Evolutionary conservation across 2,797 vertebrate species (phyloP).

Genomic region (Hippopotamyrus pictus): DNA sequence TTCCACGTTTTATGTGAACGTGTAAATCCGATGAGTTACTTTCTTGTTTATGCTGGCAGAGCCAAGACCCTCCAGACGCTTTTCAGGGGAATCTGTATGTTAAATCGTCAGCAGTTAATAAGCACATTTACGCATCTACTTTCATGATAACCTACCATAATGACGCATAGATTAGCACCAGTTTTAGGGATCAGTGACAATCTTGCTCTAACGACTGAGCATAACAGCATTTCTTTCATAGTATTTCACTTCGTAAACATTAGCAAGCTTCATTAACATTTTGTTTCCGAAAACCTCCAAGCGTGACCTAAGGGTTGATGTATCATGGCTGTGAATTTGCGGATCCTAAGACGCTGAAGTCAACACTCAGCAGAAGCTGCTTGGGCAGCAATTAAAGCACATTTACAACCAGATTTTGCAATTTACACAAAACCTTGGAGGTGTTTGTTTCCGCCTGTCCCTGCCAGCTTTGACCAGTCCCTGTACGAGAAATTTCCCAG

Average conservation of each 20-base stretch:
- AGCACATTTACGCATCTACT: background rate
- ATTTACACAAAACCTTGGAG: background rate
- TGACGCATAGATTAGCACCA: background rate
- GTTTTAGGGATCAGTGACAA: background rate
- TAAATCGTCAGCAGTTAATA: background rate
- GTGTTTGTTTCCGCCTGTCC: background rate
- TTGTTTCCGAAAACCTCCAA: background rate
- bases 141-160: background rate
- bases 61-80: background rate
- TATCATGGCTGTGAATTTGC: background rate
- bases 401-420: background rate
- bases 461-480: background rate
- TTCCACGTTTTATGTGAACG: background rate
- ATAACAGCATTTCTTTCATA: background rate
- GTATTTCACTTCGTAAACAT: background rate
- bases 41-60: background rate
- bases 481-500: background rate
- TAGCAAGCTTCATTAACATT: background rate
- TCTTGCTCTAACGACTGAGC: background rate
- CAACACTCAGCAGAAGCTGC: background rate
- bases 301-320: background rate
- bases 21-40: background rate
- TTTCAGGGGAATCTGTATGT: background rate
- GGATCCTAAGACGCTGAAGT: background rate
- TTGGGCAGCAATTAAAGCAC: background rate